Base-by-base conservation (phyloP, 1,140 invertebrate genomes). In the Drosophila persimilis region DNA sequence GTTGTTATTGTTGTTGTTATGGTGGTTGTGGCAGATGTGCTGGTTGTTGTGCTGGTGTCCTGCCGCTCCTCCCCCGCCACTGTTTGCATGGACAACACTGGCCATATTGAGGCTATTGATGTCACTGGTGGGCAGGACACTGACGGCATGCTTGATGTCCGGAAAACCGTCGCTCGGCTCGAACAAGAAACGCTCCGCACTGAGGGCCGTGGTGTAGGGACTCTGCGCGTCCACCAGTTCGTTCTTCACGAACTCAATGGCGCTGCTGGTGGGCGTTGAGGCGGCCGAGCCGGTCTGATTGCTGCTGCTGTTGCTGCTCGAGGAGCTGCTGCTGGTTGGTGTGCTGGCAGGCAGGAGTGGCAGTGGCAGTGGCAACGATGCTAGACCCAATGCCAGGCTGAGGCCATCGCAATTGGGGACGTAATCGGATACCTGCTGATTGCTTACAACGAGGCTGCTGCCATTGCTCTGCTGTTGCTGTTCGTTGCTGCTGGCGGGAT, bases 181-280 rank as follows among this genome's bases (percentile, higher is more conserved):
- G 39, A 91, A 91, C 13, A 91, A 59, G 31, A 91, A 91, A 2
- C 90, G 72, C 41, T 91, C 88, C 6, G 90, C 90, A 52, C 89
- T 91, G 26, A 91, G 41, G 7, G 80, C 84, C 8, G 84, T 90
- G 17, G 90, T 91, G 13, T 91, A 91, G 24, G 90, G 90, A 50
- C 89, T 90, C 57, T 90, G 89, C 1, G 89, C 81, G 39, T 91
- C 90, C 26, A 88, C 85, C 41, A 91, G 65, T 51, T 91, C 90
- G 20, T 90, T 90, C 54, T 91, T 91, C 0, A 91, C 89, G 29
- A 91, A 91, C 47, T 91, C 90, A n/a, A 77, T 91, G 70, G 77
- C 55, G 53, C 73, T 73, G 48, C 62, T 90, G 66, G 79, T 78
- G 56, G 80, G 58, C 77, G 77, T 81, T 60, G 77, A 70, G 8